Conservation (phyloP, 2,888 invertebrate genomes). For the Rhynchonema sp. region DNA sequence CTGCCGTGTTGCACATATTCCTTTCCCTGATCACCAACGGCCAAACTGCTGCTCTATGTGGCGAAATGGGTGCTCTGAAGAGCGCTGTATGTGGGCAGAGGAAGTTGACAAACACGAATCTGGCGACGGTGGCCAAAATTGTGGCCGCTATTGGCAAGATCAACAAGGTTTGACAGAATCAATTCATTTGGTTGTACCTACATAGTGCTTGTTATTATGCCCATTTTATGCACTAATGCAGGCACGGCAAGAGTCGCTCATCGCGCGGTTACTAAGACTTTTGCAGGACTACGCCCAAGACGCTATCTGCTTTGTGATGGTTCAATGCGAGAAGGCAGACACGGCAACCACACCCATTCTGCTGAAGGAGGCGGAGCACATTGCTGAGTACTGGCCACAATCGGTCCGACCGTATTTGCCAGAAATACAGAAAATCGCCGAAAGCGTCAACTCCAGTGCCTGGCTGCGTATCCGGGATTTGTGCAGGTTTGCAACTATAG, state of each 20-base stretch:
- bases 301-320: constrained; percentile 58
- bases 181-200: too few relatives aligned
- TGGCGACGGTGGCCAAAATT: constrained; percentile 27
- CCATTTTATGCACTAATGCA: too few relatives aligned
- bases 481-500: background rate
- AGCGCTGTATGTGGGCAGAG: constrained; percentile 6
- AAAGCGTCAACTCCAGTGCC: background rate
- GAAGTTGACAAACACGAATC: constrained; percentile 9
- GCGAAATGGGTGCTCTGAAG: constrained; percentile 12
- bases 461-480: background rate
- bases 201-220: too few relatives aligned
- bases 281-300: constrained; percentile 55
- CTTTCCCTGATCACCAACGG: constrained; percentile 34
- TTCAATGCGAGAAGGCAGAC: constrained; percentile 50
- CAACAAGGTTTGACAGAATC: too few relatives aligned
- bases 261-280: background rate
- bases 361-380: constrained; percentile 2
- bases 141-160: constrained; percentile 31
- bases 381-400: background rate
- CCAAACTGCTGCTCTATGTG: constrained; percentile 8
- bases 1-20: constrained; percentile 51
- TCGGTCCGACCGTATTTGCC: background rate
- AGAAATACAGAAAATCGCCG: background rate
- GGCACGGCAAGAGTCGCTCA: too few relatives aligned
- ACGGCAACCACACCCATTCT: constrained; percentile 48